Evolutionary conservation across 2,888 invertebrate genomes (phyloP), one percentile per base, ranked within the genome.

Genomic region (Tanytarsus gracilentus): DNA sequence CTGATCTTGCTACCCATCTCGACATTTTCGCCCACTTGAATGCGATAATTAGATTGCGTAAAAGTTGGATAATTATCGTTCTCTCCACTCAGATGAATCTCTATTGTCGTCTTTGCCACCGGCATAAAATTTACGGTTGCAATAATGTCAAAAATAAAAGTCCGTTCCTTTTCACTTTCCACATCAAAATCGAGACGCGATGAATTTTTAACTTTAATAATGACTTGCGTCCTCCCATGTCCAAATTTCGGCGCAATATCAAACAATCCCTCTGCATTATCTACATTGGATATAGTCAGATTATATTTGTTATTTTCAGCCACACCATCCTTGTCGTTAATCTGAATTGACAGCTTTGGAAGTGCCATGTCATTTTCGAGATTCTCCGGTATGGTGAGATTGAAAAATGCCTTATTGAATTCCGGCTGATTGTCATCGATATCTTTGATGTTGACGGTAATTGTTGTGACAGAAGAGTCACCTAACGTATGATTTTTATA

Each of bases 51-150:
- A 0, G 77, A 69, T 62, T 79, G 75, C 7, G 79, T 76, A 67
- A 88, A 89, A 33, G 80, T 71, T 0, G 90, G 90, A 0, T 82
- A 73, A 66, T 90, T 90, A 66, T 91, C 91, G 67, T 91, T 91
- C 53, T 84, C 83, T 70, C 91, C 91, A 27, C 81, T 67, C 1
- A 90, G 71, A 64, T 82, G 80, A 1, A 84, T 78, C 58, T 81
- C 80, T 0, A 86, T 78, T 64, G 78, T 75, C 0, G 83, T 76
- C 39, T 76, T 76, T 6, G 85, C 78, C 53, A 79, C 74, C 70
- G 84, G 79, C 66, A 72, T 67, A 1, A 74, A 78, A 48, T 76
- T 71, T 0, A 81, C 77, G 1, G 77, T 76, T 0, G 84, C 82
- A 1, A 84, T 77, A 14, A 88, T 79, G 66, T 85, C 82, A 64